Percentiles rank a stretch among this genome's conserved stretches.
Evolutionary conservation across 2,113 vertebrate species (phyloP).

Genomic region (Cololabis saira): DNA sequence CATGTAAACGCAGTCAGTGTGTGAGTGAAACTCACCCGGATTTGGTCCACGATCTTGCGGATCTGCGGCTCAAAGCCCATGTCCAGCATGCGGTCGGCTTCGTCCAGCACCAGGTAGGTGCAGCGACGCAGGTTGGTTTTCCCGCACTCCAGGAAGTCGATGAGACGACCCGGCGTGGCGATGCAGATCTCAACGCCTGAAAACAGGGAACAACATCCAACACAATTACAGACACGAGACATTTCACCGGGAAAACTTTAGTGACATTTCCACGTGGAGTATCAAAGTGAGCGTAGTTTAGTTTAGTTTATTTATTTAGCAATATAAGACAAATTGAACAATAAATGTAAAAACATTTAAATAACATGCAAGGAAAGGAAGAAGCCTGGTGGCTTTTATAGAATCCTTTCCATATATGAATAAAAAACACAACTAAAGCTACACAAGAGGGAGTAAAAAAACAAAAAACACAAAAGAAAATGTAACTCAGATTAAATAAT

Average conservation of each 20-base stretch:
- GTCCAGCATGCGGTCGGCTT: slow-evolving; percentile 96
- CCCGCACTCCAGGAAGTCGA: slow-evolving; percentile 93
- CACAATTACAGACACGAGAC: not conserved
- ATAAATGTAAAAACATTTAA: no score
- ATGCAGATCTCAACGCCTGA: slow-evolving; percentile 89
- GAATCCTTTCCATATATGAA: no score
- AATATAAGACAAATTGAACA: no score
- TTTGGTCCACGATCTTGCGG: slow-evolving; percentile 97
- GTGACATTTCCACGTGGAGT: not conserved
- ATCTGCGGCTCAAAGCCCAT: slow-evolving; percentile 98
- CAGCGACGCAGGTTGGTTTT: slow-evolving; percentile 95
- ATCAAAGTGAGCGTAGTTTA: not conserved
- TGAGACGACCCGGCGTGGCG: slow-evolving; percentile 94
- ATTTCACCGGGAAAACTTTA: not conserved
- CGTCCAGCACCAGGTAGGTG: slow-evolving; percentile 95
- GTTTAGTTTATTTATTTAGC: no score
- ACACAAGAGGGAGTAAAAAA: no score
- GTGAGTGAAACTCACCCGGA: slow-evolving; percentile 89
- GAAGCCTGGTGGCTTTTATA: no score
- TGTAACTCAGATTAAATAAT: no score
- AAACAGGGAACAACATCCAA: not conserved
- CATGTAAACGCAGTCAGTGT: no score
- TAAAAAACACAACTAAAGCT: no score
- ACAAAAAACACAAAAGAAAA: no score
- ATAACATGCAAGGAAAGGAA: no score